These are phyloP conservation scores for Drymodes brunneopygia DNA, from an alignment of 2,113 vertebrate genomes.

Conservation along the genomic window DNA sequence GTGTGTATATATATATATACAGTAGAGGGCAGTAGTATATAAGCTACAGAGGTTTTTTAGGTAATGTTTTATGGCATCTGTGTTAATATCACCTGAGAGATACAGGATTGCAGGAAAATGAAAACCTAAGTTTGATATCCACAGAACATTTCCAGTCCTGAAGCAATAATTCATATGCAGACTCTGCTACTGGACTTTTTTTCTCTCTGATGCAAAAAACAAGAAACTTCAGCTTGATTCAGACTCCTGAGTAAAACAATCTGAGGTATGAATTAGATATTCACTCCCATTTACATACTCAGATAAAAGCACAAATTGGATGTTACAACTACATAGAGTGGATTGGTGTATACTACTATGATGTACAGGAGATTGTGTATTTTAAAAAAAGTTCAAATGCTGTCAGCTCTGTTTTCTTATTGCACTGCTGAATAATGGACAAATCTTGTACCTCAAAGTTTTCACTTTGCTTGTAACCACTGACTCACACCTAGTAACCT, in stretches of 20 bases:
- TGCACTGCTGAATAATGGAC: not conserved
- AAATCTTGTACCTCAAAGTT: not conserved
- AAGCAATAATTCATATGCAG: not conserved
- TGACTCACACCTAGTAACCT: not conserved
- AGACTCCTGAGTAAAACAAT: not conserved
- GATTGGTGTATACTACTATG: not conserved
- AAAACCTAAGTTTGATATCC: not conserved
- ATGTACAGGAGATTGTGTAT: not conserved
- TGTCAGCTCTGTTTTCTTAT: not conserved
- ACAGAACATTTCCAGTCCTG: not conserved
- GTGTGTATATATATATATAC: not conserved
- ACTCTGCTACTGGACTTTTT: not conserved
- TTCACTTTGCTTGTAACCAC: not conserved
- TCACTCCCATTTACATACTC: not conserved
- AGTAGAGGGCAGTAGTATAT: not conserved
- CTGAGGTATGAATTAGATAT: not conserved
- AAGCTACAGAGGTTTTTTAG: not conserved
- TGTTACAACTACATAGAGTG: not conserved
- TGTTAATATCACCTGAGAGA: not conserved
- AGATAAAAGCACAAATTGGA: not conserved
- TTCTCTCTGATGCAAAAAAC: not conserved
- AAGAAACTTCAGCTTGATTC: not conserved
- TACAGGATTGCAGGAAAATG: not conserved
- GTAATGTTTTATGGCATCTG: not conserved
- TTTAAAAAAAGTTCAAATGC: not conserved